Evolutionary conservation across 2,888 invertebrate genomes (phyloP).

Genomic region (Agelastica alni): DNA sequence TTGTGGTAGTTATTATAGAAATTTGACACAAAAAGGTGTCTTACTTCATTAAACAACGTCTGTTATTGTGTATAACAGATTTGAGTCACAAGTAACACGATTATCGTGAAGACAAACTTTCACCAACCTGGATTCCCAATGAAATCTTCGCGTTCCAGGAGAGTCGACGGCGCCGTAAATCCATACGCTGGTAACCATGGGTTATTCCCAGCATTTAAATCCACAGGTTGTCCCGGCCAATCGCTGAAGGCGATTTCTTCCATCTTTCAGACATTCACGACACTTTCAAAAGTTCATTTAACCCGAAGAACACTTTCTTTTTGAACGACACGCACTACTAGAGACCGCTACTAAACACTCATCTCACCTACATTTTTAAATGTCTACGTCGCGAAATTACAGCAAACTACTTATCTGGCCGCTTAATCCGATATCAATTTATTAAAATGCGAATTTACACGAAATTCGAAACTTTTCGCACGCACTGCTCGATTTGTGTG

Average conservation of each 20-base stretch:
- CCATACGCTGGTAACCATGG: conserved; percentile 82
- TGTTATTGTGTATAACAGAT: too few relatives aligned
- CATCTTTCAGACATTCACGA: conserved; percentile 47
- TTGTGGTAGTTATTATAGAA: too few relatives aligned
- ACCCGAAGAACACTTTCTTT: conserved; percentile 23
- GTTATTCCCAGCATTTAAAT: conserved; percentile 65
- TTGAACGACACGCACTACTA: not conserved
- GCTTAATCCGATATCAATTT: conserved; percentile 8
- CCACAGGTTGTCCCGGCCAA: conserved; percentile 67
- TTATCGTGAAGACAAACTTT: conserved; percentile 3
- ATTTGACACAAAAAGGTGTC: too few relatives aligned
- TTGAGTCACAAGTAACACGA: not conserved
- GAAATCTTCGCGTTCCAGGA: conserved; percentile 64
- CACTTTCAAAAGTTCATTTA: conserved; percentile 42
- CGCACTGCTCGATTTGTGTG: not conserved
- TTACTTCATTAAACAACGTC: too few relatives aligned
- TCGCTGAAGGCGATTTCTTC: conserved; percentile 67
- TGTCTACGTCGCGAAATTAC: not conserved
- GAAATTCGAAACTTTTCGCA: conserved; percentile 5
- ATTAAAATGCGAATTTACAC: conserved; percentile 1
- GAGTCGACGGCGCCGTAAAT: conserved; percentile 67
- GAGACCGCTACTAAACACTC: not conserved
- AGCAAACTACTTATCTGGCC: conserved; percentile 7
- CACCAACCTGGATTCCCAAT: conserved; percentile 67
- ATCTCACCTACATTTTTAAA: conserved; percentile 5